These are phyloP conservation scores for Lepidurus packardi DNA, from an alignment of 1,140 invertebrate species.

Conservation along the genomic window DNA sequence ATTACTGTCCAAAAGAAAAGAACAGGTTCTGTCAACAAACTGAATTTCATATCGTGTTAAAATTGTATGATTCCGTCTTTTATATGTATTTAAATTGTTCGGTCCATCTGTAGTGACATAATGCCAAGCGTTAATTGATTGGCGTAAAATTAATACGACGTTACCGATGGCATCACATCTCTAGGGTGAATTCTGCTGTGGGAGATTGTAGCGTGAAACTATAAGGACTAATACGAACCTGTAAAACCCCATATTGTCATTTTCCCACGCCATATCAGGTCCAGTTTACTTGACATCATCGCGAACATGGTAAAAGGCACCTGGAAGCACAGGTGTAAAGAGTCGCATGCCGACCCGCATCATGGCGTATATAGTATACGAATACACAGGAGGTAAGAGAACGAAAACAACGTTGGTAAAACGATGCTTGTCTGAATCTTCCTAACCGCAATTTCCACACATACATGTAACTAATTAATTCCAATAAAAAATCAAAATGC, in stretches of 20 bases:
- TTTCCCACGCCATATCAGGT: conserved; percentile 17
- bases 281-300: not conserved
- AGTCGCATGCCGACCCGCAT: conserved; percentile 13
- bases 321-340: conserved; percentile 18
- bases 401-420: not conserved
- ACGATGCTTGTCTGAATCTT: not conserved
- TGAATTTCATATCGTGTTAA: too few species aligned
- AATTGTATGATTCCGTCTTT: too few species aligned
- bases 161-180: not conserved
- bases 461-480: not conserved
- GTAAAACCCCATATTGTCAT: not conserved
- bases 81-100: too few species aligned
- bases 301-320: conserved; percentile 12
- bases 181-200: not conserved
- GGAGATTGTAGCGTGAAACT: conserved; percentile 4
- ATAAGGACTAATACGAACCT: not conserved
- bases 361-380: not conserved
- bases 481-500: not conserved
- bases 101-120: too few species aligned
- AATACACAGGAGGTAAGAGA: not conserved
- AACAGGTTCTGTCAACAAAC: too few species aligned
- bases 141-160: too few species aligned
- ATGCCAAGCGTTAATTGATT: too few species aligned
- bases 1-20: too few species aligned
- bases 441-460: not conserved